phyloP scores from a whole-genome alignment of 2,888 invertebrate genomes.

The Synanthedon formicaeformis region DNA sequence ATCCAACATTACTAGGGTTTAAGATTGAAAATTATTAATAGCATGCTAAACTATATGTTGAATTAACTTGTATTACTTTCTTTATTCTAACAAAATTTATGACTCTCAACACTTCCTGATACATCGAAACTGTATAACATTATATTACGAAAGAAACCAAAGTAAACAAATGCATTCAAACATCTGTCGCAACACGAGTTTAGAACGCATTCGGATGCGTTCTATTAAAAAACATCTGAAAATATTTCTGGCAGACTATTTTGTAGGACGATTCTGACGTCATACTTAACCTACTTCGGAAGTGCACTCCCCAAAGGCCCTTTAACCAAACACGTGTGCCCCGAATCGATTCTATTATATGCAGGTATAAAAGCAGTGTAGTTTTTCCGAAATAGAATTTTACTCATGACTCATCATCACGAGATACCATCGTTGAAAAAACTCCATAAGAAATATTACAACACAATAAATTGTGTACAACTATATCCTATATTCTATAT shows the following conservation, averaged over 20 bases:
- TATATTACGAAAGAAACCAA: not conserved
- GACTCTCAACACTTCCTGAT: too few species aligned
- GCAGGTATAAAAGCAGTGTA: conserved; percentile 6
- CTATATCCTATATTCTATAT: too few species aligned
- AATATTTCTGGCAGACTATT: conserved; percentile 25
- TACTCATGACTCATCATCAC: too few species aligned
- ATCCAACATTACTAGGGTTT: too few species aligned
- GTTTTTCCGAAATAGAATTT: too few species aligned
- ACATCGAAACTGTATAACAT: not conserved
- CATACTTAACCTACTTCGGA: conserved; percentile 38
- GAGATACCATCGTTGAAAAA: too few species aligned
- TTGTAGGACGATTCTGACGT: conserved; percentile 40
- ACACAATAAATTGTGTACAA: too few species aligned
- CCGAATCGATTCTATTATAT: conserved; percentile 26
- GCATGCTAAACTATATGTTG: too few species aligned
- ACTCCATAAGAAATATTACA: too few species aligned
- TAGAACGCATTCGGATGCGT: conserved; percentile 24
- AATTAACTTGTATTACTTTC: too few species aligned
- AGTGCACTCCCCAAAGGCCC: conserved; percentile 29
- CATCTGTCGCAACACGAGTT: conserved; percentile 6
- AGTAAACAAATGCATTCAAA: not conserved
- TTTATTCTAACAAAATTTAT: too few species aligned
- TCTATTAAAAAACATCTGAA: conserved; percentile 22
- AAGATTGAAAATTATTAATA: too few species aligned
- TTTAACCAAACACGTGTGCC: conserved; percentile 31